A percentile compares a stretch with the other conserved stretches of the same genome.
These are phyloP conservation scores for Asteroscopus sphinx DNA, from an alignment of 2,888 invertebrate species.

Conservation along the genomic window DNA sequence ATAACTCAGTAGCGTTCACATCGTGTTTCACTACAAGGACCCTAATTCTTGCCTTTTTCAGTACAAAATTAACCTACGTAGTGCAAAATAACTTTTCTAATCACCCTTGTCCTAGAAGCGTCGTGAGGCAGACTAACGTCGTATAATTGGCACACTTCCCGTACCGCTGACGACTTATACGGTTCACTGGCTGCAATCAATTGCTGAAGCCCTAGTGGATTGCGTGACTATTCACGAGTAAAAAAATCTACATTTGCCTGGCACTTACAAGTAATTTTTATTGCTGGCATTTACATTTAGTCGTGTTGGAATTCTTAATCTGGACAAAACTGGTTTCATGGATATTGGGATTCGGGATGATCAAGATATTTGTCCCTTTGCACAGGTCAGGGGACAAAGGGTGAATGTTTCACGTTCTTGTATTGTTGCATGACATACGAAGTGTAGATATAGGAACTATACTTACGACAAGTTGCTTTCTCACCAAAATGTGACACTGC, in stretches of 20 bases:
- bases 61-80: slow-evolving; percentile 28
- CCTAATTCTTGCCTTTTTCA: too few species aligned
- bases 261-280: slow-evolving; percentile 46
- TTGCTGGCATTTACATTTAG: slow-evolving; percentile 8
- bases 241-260: slow-evolving; percentile 53
- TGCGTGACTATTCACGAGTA: slow-evolving; percentile 57
- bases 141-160: slow-evolving; percentile 74
- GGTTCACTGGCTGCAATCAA: slow-evolving; percentile 60
- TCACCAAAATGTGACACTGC: too few species aligned
- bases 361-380: slow-evolving; percentile 43
- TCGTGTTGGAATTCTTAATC: slow-evolving; percentile 18
- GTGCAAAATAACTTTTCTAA: slow-evolving; percentile 56
- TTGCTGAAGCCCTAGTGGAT: slow-evolving; percentile 63
- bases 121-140: slow-evolving; percentile 61
- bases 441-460: not conserved
- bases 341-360: slow-evolving; percentile 30
- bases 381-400: slow-evolving; percentile 45
- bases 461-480: too few species aligned
- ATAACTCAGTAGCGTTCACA: too few species aligned
- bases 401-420: slow-evolving; percentile 38
- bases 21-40: too few species aligned
- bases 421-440: slow-evolving; percentile 23
- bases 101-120: slow-evolving; percentile 59
- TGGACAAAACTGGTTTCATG: slow-evolving; percentile 24
- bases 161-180: slow-evolving; percentile 65